Base-by-base conservation (phyloP, 2,888 invertebrate genomes). In the Drosophila demipolita region DNA sequence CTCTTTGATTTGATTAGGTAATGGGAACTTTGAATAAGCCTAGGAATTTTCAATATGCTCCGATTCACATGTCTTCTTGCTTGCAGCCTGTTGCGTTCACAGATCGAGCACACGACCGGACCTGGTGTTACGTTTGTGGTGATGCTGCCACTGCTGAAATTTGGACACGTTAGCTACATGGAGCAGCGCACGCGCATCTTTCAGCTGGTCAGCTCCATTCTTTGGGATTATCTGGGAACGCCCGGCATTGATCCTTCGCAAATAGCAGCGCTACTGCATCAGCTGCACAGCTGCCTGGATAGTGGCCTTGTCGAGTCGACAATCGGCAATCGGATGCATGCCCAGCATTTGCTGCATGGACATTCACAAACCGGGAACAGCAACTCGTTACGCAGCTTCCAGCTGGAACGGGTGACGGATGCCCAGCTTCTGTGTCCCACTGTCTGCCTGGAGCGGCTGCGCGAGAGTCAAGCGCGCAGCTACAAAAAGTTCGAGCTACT, bases 221-320 rank as follows among this genome's bases (percentile, higher is more conserved):
- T 97, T 61, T 97, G 97, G 97, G 94, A 95, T 78, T 95, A 96
- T 86, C 92, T 97, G 40, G 95, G 92, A 4, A 88, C 91, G 12
- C n/a, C 85, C 0, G 83, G 85, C 20, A 82, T 89, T 3, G 93
- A 93, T 84, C 90, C 92, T 0, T 78, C 90, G 1, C 93, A 93
- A 74, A 92, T 93, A 3, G 91, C 96, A 8, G 96, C 96, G 50
- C 92, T 98, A 23, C 93, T 98, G 3, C 95, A 97, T 89, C 96
- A 96, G 88, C 94, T 98, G 49, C 97, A 97, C 91, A 96, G 97
- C 86, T 93, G 95, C 94, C 92, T 96, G 91, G 91, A 93, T 86
- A 94, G 92, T 80, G 93, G 93, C 7, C 92, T 94, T n/a, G 96
- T 97, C 55, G 97, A 97, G 90, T 95, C 95, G 71, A 95, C 96